Evolutionary conservation across 2,888 invertebrate genomes (phyloP).

Genomic region (Nomada flava): DNA sequence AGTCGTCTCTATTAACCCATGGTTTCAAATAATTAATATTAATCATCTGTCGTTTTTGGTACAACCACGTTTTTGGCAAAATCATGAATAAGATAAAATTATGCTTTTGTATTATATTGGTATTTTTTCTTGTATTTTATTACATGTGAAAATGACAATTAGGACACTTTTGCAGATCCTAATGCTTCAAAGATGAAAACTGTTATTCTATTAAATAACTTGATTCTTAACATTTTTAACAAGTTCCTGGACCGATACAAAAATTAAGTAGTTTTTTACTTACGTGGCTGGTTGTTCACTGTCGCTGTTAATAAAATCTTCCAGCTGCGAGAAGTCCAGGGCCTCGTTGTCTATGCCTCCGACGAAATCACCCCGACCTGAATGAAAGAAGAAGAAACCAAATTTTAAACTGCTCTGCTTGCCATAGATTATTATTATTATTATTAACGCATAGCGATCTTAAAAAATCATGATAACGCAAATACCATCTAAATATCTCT

Average conservation of each 20-base stretch:
- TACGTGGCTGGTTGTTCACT: slow-evolving; percentile 82
- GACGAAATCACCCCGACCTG: slow-evolving; percentile 92
- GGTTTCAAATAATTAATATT: background rate
- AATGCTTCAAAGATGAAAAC: too few relatives aligned
- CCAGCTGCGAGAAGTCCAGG: slow-evolving; percentile 92
- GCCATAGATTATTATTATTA: background rate
- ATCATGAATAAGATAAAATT: background rate
- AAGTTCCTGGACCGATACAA: too few relatives aligned
- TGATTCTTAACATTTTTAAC: too few relatives aligned
- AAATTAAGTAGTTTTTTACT: slow-evolving; percentile 57
- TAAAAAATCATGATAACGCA: slow-evolving; percentile 9
- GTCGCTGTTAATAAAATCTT: slow-evolving; percentile 94
- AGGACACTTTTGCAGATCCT: too few relatives aligned
- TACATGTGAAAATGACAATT: too few relatives aligned
- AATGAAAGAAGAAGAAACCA: slow-evolving; percentile 26
- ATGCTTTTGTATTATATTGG: too few relatives aligned
- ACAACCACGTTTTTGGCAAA: too few relatives aligned
- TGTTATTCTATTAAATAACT: too few relatives aligned
- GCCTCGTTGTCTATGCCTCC: slow-evolving; percentile 95
- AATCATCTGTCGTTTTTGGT: too few relatives aligned
- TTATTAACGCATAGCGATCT: background rate
- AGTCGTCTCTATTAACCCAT: background rate
- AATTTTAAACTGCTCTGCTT: background rate
- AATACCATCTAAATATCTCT: background rate
- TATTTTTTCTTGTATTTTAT: too few relatives aligned